Base-by-base conservation (phyloP, 2,888 invertebrate genomes). In the Tubulanus polymorphus region DNA sequence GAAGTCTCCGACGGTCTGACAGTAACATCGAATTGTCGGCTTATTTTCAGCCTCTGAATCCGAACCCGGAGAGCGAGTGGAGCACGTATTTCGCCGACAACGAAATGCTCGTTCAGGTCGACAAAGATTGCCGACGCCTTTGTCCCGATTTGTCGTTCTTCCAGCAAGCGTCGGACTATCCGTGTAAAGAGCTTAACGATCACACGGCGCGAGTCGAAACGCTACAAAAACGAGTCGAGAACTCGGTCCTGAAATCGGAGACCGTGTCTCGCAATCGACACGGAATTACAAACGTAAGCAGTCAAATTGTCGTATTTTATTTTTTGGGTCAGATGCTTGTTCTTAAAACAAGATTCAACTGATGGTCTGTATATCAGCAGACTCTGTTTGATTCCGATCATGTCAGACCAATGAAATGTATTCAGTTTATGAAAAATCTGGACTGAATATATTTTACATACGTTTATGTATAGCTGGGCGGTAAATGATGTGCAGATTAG, bases 71-170 rank as follows among this genome's bases (percentile, higher is more conserved):
- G 66, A 95, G 95, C 75, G 88, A 92, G 48, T 99, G 99, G 99
- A 88, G 88, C 69, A 88, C 88, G 2, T 97, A 88, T 79, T 99
- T 99, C 80, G 91, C 90, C 77, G 97, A 99, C 78, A 99, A 99
- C 79, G 95, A 97, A 81, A 93, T 96, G 57, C 81, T 99, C 37
- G 80, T 95, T 45, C 99, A 99, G 83, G 97, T 99, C 69, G 96
- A 97, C 79, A 97, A 96, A 79, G 95, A 96, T 80, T 95, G 94
- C 48, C 85, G 93, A 64, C 85, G 96, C 52, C 81, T 96, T 1
- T 94, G 93, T 75, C 96, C 96, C 12, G 96, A 96, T 78, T 92
- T 85, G 75, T 94, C 93, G 53, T 99, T 99, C 81, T 99, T 99
- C 80, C 97, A 97, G 81, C 88, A 86, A 74, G 88, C 93, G 15